phyloP scores from a whole-genome alignment of 2,797 vertebrate species.

The Sibirionetta formosa region DNA sequence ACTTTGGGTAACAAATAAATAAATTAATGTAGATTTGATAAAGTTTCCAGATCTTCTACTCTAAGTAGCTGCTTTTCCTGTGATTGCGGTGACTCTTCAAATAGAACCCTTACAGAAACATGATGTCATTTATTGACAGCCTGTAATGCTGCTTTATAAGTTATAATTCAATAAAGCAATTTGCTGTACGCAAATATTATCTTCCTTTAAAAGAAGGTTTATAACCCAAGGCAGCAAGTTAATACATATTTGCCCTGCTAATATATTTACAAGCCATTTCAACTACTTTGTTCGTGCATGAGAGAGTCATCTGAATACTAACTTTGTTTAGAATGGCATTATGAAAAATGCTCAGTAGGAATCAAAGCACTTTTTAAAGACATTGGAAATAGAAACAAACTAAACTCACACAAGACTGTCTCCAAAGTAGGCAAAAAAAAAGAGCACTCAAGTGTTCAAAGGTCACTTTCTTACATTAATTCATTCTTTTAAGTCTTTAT shows the following conservation, averaged over 20 bases:
- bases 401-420: not conserved
- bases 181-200: constrained; percentile 46
- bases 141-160: constrained; percentile 19
- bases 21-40: not conserved
- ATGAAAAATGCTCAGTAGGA: constrained; percentile 46
- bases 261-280: constrained; percentile 49
- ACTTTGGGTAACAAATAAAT: not conserved
- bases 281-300: constrained; percentile 35
- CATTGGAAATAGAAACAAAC: not conserved
- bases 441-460: not conserved
- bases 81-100: not conserved
- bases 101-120: constrained; percentile 17
- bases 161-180: constrained; percentile 57
- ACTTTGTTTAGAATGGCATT: constrained; percentile 51
- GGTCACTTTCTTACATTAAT: not conserved
- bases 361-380: constrained; percentile 46
- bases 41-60: not conserved
- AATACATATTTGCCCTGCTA: constrained; percentile 54
- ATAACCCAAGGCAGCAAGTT: constrained; percentile 38
- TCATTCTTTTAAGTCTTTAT: not conserved
- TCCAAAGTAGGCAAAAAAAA: not conserved
- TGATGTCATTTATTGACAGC: constrained; percentile 48
- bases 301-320: constrained; percentile 45
- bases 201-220: constrained; percentile 28
- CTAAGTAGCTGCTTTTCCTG: not conserved